Conservation (phyloP, 30 jellyfish, hydroid and myxozoan species). For the Turritopsis rubra region DNA sequence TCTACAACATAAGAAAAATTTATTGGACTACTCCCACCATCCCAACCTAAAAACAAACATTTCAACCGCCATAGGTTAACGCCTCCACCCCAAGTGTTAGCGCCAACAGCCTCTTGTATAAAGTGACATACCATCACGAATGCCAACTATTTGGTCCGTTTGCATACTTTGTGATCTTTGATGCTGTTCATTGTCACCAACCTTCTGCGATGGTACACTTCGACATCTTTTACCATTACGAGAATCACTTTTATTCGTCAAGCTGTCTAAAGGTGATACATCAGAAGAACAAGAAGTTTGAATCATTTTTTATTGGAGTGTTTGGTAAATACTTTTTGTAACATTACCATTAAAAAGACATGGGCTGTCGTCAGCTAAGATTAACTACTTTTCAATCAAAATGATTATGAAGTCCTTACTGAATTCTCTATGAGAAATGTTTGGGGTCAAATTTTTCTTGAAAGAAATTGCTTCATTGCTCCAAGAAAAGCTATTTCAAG, state of each 20-base stretch:
- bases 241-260: not conserved
- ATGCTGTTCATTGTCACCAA: not conserved
- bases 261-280: not conserved
- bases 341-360: not conserved
- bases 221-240: not conserved
- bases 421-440: not conserved
- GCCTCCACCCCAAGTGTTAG: not conserved
- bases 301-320: no score
- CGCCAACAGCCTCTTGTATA: not conserved
- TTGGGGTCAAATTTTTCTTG: not conserved
- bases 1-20: conserved; percentile 25
- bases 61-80: not conserved
- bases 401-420: not conserved
- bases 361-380: not conserved
- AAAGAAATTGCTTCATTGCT: no score
- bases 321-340: not conserved
- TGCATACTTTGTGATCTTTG: conserved; percentile 55
- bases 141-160: conserved; percentile 51
- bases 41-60: not conserved
- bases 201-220: not conserved
- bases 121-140: conserved; percentile 59
- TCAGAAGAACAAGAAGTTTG: not conserved
- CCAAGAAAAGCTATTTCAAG: no score
- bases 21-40: not conserved
- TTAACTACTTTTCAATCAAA: not conserved